These are phyloP conservation scores for Stegastes partitus DNA, from an alignment of 2,113 vertebrate species.

Conservation along the genomic window DNA sequence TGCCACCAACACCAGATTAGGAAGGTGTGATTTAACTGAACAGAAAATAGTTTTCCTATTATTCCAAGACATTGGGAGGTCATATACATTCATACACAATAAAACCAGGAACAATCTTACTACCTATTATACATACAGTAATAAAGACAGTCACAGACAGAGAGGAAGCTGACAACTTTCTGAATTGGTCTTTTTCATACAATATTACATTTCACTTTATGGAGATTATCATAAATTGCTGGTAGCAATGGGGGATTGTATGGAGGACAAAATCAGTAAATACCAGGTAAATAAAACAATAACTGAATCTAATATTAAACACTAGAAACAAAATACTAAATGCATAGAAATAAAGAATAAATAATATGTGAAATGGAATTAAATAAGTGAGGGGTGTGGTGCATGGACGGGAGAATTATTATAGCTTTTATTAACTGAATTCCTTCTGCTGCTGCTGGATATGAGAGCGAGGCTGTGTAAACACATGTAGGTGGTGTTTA, in stretches of 20 bases:
- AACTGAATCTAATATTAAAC: not conserved
- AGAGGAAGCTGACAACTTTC: slow-evolving; percentile 5
- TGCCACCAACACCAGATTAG: not conserved
- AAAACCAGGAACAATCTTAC: not conserved
- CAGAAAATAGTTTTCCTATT: not conserved
- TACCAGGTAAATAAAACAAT: not conserved
- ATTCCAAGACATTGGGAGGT: slow-evolving; percentile 9
- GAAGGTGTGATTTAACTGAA: not conserved
- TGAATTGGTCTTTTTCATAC: slow-evolving; percentile 29
- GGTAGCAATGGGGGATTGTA: not conserved
- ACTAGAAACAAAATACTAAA: slow-evolving; percentile 8
- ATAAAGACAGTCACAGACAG: slow-evolving; percentile 3
- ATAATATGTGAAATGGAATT: not conserved
- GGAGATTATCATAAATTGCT: slow-evolving; percentile 49
- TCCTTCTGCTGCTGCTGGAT: not conserved
- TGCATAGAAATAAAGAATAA: slow-evolving; percentile 1
- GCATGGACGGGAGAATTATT: not conserved
- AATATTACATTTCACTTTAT: slow-evolving; percentile 48
- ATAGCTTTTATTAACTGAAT: not conserved
- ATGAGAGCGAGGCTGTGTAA: slow-evolving; percentile 9
- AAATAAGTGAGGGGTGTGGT: not conserved
- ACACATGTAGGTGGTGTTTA: slow-evolving; percentile 20
- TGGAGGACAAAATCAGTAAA: slow-evolving; percentile 45
- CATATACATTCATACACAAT: slow-evolving; percentile 7
- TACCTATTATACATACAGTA: not conserved